Evolutionary conservation across 1,140 invertebrate species (phyloP), one percentile per base, ranked within the genome.

Genomic region (Drosophila sp.): DNA sequence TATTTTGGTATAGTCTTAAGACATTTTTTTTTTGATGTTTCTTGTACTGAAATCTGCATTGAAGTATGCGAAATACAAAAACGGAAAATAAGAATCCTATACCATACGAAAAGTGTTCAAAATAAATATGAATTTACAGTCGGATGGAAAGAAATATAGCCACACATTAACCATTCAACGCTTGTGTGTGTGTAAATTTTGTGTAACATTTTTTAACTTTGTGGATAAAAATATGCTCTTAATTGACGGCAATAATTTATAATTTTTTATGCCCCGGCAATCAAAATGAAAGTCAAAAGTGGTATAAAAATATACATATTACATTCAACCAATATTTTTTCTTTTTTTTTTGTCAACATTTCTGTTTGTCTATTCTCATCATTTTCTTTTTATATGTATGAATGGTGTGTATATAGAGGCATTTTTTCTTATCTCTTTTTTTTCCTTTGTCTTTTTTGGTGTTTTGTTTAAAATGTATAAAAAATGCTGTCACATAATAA

Each of bases 401-500:
- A 17, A 17, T 17, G 17, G 17, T 0, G 17, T 17, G 17, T 17
- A 6, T 10, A 35, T 8, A 35, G 10, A 35, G 10, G 4, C 11
- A 11, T 56, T 35, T 60, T 57, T 60, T 29, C 50, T 55, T 61
- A 50, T 60, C 58, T 54, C 60, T 41, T 72, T 68, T 54, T 38
- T 35, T 63, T 54, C 44, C 66, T 65, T 68, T 64, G 40, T 44
- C n/a, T 71, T 63, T 64, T 66, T 44, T 47, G 67, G 66, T 67
- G 33, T 64, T 67, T 57, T 68, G 56, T 41, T 67, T 60, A 38
- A 60, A 65, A 74, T 61, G 25, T 55, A 54, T 73, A 70, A 72
- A 56, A 65, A 47, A 56, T 68, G 62, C 70, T 83, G 79, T 60
- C 82, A 74, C 77, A 77, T 66, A 77, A 85, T 84, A 74, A 84